phyloP scores from a whole-genome alignment of 1,140 invertebrate genomes.

The Pinna nobilis region DNA sequence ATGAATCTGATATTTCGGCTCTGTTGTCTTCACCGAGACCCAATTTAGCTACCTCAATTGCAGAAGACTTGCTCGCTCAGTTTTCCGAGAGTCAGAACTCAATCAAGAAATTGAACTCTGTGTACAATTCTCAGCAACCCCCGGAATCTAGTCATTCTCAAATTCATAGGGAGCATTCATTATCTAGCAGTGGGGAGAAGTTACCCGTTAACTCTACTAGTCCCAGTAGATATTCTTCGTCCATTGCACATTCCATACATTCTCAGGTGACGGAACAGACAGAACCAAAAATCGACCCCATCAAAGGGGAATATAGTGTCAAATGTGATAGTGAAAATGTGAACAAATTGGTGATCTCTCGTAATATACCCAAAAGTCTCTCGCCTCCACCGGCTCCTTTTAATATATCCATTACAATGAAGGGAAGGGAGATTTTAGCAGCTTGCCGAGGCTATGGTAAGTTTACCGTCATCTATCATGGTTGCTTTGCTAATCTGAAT shows the following conservation, averaged over 20 bases:
- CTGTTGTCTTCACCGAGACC: slow-evolving; percentile 48
- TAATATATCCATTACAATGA: slow-evolving; percentile 72
- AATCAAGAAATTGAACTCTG: slow-evolving; percentile 4
- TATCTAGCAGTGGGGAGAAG: neutral
- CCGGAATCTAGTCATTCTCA: slow-evolving; percentile 26
- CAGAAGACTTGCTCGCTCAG: slow-evolving; percentile 64
- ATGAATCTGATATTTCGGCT: slow-evolving; percentile 56
- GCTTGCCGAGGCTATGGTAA: slow-evolving; percentile 73
- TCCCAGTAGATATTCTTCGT: slow-evolving; percentile 23
- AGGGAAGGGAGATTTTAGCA: slow-evolving; percentile 70
- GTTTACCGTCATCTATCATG: neutral
- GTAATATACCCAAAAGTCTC: slow-evolving; percentile 12
- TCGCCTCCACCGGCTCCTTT: slow-evolving; percentile 14
- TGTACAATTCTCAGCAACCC: neutral
- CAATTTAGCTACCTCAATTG: slow-evolving; percentile 56
- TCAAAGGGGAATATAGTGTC: slow-evolving; percentile 23
- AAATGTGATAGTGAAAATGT: slow-evolving; percentile 30
- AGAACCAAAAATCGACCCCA: slow-evolving; percentile 26
- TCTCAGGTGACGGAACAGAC: slow-evolving; percentile 29
- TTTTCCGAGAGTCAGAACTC: slow-evolving; percentile 48
- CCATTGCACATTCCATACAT: slow-evolving; percentile 24
- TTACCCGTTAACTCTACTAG: slow-evolving; percentile 16
- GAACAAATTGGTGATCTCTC: slow-evolving; percentile 15
- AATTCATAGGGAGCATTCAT: neutral
- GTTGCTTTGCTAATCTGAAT: too few species aligned